Evolutionary conservation across 2,888 invertebrate genomes (phyloP).

Genomic region (Zaprionus obscuricornis): DNA sequence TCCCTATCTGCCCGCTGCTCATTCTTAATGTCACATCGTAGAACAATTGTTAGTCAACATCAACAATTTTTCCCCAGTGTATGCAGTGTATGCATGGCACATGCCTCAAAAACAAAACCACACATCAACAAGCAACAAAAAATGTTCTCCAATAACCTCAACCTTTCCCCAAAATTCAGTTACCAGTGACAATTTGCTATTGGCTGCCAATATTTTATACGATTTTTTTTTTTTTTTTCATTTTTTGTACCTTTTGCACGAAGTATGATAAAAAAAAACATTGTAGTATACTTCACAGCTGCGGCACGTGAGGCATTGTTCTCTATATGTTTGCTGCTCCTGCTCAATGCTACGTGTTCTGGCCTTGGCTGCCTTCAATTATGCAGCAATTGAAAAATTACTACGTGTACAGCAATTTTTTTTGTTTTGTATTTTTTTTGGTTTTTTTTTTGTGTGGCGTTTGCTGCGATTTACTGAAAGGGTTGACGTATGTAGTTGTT

Average conservation of each 20-base stretch:
- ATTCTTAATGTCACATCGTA: constrained; percentile 12
- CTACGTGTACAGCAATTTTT: constrained; percentile 76
- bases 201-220: constrained; percentile 66
- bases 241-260: too few species aligned
- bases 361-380: constrained; percentile 75
- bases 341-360: not conserved
- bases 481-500: constrained; percentile 35
- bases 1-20: constrained; percentile 40
- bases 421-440: too few species aligned
- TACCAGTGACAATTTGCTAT: constrained; percentile 68
- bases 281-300: constrained; percentile 27
- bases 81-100: constrained; percentile 4
- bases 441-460: not conserved
- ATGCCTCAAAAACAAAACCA: constrained; percentile 72
- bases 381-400: constrained; percentile 83
- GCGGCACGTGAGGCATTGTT: constrained; percentile 53
- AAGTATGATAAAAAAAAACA: constrained; percentile 11
- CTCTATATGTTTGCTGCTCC: constrained; percentile 11
- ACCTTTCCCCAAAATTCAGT: constrained; percentile 19
- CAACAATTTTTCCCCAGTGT: constrained; percentile 31
- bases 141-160: constrained; percentile 37
- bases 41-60: constrained; percentile 63
- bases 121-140: constrained; percentile 73
- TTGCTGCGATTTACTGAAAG: constrained; percentile 39
- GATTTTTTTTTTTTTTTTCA: constrained; percentile 28